phyloP scores from a whole-genome alignment of 2,797 vertebrate genomes.

The Carapus acus region DNA sequence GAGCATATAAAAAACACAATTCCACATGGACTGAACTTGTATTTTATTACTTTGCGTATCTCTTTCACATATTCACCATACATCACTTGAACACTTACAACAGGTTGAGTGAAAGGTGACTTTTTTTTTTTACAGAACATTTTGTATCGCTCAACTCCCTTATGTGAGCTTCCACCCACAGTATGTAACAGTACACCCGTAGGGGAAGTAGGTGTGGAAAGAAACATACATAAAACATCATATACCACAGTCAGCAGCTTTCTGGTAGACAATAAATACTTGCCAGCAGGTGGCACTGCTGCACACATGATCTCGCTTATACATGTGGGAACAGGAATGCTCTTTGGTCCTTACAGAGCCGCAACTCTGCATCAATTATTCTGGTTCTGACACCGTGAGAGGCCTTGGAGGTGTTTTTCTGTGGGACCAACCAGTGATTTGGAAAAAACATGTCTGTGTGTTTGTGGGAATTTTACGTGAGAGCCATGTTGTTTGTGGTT shows the following conservation, averaged over 20 bases:
- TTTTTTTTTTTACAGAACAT: no score
- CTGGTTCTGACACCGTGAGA: no score
- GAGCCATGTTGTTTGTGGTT: not conserved
- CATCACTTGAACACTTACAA: not conserved
- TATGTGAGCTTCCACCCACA: no score
- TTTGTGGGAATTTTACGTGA: not conserved
- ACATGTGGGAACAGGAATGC: not conserved
- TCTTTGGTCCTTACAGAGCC: no score
- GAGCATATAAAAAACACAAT: no score
- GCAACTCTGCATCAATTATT: no score
- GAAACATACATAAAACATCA: constrained; percentile 4
- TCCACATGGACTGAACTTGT: not conserved
- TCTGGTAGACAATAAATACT: not conserved
- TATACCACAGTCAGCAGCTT: not conserved
- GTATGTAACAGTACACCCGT: constrained; percentile 1
- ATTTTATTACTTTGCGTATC: not conserved
- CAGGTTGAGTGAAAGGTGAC: no score
- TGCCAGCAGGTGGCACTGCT: constrained; percentile 10
- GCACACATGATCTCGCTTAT: not conserved
- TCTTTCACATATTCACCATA: not conserved
- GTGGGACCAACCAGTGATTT: no score
- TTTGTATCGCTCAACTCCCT: not conserved
- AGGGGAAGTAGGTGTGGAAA: not conserved
- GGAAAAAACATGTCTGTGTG: no score
- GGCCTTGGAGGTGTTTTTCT: no score